A percentile compares a stretch with the other conserved stretches of the same genome.
These are phyloP conservation scores for Baronia brevicornis DNA, from an alignment of 2,888 invertebrate genomes.

Conservation along the genomic window DNA sequence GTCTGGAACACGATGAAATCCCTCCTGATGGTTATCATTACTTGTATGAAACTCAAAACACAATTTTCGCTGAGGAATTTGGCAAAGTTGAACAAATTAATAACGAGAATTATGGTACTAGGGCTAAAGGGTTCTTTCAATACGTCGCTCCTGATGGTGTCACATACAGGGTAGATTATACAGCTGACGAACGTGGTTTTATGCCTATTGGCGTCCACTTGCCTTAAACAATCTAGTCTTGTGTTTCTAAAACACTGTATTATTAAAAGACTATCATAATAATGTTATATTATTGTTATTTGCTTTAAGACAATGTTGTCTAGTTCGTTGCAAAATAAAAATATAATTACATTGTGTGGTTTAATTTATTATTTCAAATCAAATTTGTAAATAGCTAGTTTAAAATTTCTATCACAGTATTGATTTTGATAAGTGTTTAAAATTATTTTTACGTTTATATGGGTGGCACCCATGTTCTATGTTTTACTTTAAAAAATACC, in stretches of 20 bases:
- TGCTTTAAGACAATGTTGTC: slow-evolving; percentile 8
- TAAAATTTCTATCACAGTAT: too few species aligned
- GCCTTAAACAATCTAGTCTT: slow-evolving; percentile 25
- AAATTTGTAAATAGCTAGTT: too few species aligned
- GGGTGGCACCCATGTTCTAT: too few species aligned
- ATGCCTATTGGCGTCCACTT: slow-evolving; percentile 65
- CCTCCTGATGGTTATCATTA: slow-evolving; percentile 53
- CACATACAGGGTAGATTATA: slow-evolving; percentile 71
- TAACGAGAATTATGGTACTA: slow-evolving; percentile 34
- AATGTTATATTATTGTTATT: slow-evolving; percentile 9
- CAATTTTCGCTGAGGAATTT: slow-evolving; percentile 53
- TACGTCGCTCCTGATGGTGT: slow-evolving; percentile 78
- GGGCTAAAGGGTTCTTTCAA: slow-evolving; percentile 75
- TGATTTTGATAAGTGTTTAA: too few species aligned
- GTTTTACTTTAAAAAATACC: too few species aligned
- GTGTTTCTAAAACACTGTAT: too few species aligned
- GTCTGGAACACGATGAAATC: slow-evolving; percentile 39
- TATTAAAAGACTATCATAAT: too few species aligned
- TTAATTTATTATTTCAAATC: too few species aligned
- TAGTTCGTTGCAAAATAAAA: slow-evolving; percentile 8
- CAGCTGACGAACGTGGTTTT: slow-evolving; percentile 76
- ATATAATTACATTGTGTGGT: too few species aligned
- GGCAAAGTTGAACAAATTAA: slow-evolving; percentile 45
- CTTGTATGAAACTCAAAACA: slow-evolving; percentile 58
- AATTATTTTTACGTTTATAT: too few species aligned